A percentile compares a stretch with the other conserved stretches of the same genome.
These are phyloP conservation scores for Apotomis betuletana DNA, from an alignment of 2,888 invertebrate species.

Conservation along the genomic window DNA sequence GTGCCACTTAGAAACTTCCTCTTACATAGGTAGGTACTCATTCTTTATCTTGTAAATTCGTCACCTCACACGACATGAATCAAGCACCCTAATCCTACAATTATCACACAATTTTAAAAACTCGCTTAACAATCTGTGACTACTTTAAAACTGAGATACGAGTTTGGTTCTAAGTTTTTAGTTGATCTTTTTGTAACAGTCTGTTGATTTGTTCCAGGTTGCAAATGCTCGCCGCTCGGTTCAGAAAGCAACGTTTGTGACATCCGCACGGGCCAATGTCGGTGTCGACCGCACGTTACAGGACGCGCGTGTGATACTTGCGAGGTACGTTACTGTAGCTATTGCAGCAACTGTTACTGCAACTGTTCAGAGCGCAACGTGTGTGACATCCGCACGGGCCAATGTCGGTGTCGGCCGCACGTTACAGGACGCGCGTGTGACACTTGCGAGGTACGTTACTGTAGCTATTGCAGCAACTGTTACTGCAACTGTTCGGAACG, in stretches of 20 bases:
- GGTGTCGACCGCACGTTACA: constrained; percentile 87
- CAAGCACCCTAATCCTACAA: too few relatives aligned
- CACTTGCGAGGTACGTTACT: constrained; percentile 85
- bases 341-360: constrained; percentile 65
- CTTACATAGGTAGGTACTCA: too few relatives aligned
- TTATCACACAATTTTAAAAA: too few relatives aligned
- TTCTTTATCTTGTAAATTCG: too few relatives aligned
- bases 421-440: constrained; percentile 90
- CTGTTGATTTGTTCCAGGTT: constrained; percentile 86
- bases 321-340: constrained; percentile 75
- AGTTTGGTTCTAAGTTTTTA: too few relatives aligned
- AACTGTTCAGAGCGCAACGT: constrained; percentile 86
- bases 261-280: constrained; percentile 90
- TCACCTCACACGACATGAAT: too few relatives aligned
- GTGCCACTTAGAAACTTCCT: too few relatives aligned
- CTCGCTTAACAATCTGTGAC: too few relatives aligned
- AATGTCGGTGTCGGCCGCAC: constrained; percentile 89
- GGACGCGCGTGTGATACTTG: constrained; percentile 91
- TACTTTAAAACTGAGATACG: too few relatives aligned
- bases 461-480: too few relatives aligned
- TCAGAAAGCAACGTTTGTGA: constrained; percentile 88
- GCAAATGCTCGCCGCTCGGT: constrained; percentile 91
- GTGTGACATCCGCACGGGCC: constrained; percentile 90
- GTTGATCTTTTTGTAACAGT: background rate
- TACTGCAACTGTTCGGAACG: constrained; percentile 85